Evolutionary conservation across 1,140 invertebrate genomes (phyloP).

Genomic region (Aphidius ervi): DNA sequence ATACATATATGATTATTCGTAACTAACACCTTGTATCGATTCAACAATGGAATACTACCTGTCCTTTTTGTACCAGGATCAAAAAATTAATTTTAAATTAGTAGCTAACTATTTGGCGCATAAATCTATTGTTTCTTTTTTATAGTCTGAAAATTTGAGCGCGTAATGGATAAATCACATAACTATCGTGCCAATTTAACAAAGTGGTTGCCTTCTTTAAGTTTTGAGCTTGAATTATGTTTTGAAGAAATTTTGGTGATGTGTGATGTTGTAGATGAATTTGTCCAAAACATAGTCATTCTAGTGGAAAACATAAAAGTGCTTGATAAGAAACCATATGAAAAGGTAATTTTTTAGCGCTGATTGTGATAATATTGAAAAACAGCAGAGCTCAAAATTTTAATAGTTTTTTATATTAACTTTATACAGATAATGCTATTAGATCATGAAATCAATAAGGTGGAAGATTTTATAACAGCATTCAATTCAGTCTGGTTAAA

Average conservation of each 20-base stretch:
- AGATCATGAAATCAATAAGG: slow-evolving; percentile 11
- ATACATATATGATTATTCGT: no score
- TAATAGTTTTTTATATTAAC: no score
- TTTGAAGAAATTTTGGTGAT: slow-evolving; percentile 27
- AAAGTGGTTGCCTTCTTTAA: slow-evolving; percentile 34
- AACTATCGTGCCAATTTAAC: slow-evolving; percentile 37
- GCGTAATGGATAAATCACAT: slow-evolving; percentile 17
- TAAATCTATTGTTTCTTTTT: background rate
- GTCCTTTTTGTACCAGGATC: no score
- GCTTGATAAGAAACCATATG: background rate
- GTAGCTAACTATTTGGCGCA: background rate
- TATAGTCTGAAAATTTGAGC: no score
- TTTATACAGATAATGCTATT: slow-evolving; percentile 1
- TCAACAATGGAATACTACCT: no score
- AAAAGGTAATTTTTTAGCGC: background rate
- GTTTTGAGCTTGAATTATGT: slow-evolving; percentile 27
- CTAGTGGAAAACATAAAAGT: slow-evolving; percentile 23
- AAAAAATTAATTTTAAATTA: no score
- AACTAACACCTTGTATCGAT: no score
- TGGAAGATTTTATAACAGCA: slow-evolving; percentile 24
- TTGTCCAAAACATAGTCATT: slow-evolving; percentile 26
- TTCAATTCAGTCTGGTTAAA: slow-evolving; percentile 24
- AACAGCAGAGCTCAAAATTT: no score
- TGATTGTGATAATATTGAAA: background rate
- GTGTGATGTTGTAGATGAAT: slow-evolving; percentile 24